Conservation (phyloP, 2,113 vertebrate species). For the Camelus bactrianus region DNA sequence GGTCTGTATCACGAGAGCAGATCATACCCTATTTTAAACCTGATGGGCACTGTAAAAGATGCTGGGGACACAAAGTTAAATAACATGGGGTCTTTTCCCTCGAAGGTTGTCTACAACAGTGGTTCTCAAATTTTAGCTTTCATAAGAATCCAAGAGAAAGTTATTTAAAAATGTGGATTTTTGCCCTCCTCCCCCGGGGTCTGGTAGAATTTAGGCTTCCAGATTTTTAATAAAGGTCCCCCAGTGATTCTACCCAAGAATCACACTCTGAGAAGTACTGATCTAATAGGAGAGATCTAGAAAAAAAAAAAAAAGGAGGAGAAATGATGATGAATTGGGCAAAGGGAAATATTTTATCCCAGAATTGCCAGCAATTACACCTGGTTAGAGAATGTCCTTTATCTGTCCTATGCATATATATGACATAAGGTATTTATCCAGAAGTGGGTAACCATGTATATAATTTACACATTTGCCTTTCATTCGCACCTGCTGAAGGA, state of each 20-base stretch:
- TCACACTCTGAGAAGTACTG: background rate
- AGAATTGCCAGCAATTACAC: background rate
- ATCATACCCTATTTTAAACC: background rate
- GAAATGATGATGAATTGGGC: background rate
- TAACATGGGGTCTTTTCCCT: background rate
- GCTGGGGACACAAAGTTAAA: background rate
- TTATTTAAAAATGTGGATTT: background rate
- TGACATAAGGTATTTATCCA: background rate
- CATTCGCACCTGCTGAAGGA: constrained; percentile 42
- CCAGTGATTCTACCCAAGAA: background rate
- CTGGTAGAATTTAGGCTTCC: background rate
- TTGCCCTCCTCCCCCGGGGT: background rate
- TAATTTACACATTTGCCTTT: constrained; percentile 52
- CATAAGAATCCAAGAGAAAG: background rate
- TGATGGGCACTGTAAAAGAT: background rate
- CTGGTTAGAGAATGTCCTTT: background rate
- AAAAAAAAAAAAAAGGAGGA: background rate
- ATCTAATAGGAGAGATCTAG: background rate
- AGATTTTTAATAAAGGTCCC: background rate
- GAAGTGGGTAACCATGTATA: background rate
- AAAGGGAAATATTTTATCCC: background rate
- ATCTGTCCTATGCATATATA: background rate
- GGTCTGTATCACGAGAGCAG: background rate
- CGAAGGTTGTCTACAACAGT: background rate
- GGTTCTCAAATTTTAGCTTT: background rate